phyloP scores from a whole-genome alignment of 1,140 invertebrate species.

The Ericerus pela region DNA sequence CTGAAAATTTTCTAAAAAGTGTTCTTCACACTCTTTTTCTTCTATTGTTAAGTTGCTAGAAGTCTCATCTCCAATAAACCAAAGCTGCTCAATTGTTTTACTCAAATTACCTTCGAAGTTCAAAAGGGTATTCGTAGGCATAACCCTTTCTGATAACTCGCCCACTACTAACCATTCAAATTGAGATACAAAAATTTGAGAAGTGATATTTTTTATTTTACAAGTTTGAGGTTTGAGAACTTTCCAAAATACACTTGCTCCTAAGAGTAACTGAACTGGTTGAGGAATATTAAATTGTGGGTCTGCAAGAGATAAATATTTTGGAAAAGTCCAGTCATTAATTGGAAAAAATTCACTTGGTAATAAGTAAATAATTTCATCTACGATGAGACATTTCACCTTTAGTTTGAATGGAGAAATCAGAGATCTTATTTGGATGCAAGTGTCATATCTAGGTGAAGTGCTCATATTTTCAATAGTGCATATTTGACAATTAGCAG shows the following conservation, averaged over 20 bases:
- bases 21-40: slow-evolving; percentile 8
- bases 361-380: not conserved
- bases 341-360: not conserved
- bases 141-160: not conserved
- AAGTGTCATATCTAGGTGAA: not conserved
- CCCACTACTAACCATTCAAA: slow-evolving; percentile 8
- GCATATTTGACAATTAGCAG: not conserved
- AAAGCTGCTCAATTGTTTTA: slow-evolving; percentile 9
- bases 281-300: slow-evolving; percentile 7
- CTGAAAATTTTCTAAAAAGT: slow-evolving; percentile 3
- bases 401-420: not conserved
- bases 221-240: not conserved
- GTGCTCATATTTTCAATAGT: not conserved
- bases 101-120: not conserved
- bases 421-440: not conserved
- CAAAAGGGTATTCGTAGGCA: not conserved
- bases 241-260: not conserved
- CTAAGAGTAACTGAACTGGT: not conserved
- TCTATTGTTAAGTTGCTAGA: not conserved
- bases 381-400: not conserved
- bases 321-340: not conserved
- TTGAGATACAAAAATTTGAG: not conserved
- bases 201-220: not conserved
- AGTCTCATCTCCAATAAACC: not conserved
- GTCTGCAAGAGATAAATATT: not conserved